These are phyloP conservation scores for Alsophila aescularia DNA, from an alignment of 2,888 invertebrate species.

Conservation along the genomic window DNA sequence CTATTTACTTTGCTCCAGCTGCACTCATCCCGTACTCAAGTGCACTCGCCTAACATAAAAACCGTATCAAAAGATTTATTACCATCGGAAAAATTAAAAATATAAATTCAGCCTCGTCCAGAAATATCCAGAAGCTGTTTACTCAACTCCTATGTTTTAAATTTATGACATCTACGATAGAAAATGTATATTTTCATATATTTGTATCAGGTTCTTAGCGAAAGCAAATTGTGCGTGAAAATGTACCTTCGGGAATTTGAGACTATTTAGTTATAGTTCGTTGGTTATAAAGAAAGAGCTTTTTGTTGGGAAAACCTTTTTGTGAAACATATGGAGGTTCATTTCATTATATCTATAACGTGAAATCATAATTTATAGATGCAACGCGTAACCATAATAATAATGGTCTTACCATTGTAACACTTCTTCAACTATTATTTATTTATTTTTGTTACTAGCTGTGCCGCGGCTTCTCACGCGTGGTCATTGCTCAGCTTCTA, in stretches of 20 bases:
- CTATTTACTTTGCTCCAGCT: background rate
- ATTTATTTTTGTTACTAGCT: too few relatives aligned
- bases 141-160: slow-evolving; percentile 34
- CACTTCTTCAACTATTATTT: too few relatives aligned
- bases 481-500: too few relatives aligned
- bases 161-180: slow-evolving; percentile 34
- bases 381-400: too few relatives aligned
- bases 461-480: too few relatives aligned
- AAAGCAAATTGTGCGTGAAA: slow-evolving; percentile 10
- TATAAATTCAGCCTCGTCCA: slow-evolving; percentile 30
- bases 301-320: background rate
- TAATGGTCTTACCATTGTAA: too few relatives aligned
- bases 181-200: slow-evolving; percentile 29
- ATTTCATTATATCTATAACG: too few relatives aligned
- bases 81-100: slow-evolving; percentile 33
- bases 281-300: background rate
- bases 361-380: too few relatives aligned
- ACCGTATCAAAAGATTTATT: slow-evolving; percentile 29
- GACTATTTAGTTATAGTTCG: background rate
- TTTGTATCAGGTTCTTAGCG: slow-evolving; percentile 6
- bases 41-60: slow-evolving; percentile 22
- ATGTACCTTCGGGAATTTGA: background rate
- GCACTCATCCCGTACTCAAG: slow-evolving; percentile 3
- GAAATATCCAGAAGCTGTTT: slow-evolving; percentile 36
- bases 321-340: too few relatives aligned